Evolutionary conservation across 2,113 vertebrate genomes (phyloP), one percentile per base, ranked within the genome.

Genomic region (Chloropsis hardwickii): DNA sequence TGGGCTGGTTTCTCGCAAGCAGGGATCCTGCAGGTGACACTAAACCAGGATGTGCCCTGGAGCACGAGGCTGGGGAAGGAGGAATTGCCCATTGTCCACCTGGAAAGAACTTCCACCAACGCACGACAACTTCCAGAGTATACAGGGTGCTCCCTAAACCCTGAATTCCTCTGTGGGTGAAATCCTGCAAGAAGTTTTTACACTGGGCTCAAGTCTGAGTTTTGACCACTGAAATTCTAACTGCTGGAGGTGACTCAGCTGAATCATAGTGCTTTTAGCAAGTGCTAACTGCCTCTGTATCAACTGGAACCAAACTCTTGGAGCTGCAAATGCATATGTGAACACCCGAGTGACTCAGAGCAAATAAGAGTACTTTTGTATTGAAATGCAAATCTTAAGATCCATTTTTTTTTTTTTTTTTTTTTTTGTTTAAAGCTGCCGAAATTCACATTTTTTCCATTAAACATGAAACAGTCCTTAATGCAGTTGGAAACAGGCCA

Each of bases 51-150:
- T 20, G 3, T 1, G 3, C 5, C 28, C 9, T 31, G 72, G 4
- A 4, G n/a, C 31, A 12, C 0, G 3, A 12, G 72, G 45, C 2
- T 13, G 51, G 20, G 22, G 57, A 14, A 24, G 6, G 24, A 51
- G 16, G 47, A 48, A 5, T 11, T 3, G 21, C 16, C 71, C 35
- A 2, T 1, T 5, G 29, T 3, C 27, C 29, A 8, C 2, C 15
- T 2, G 28, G n/a, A 45, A 7, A 10, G 22, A 22, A 21, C 31
- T 78, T 29, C 25, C 40, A 53, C 27, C 53, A 4, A 1, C 4
- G 12, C 31, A 19, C 0, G 11, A 19, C 1, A 7, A 15, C 22
- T 21, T 42, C 51, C 56, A n/a, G n/a, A 50, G 14, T 1, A 12
- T 29, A 4, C 31, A n/a, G 16, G 17, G 20, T 10, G 7, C 44